Evolutionary conservation across 1,140 invertebrate genomes (phyloP).

Genomic region (Tetramorium alpestre): DNA sequence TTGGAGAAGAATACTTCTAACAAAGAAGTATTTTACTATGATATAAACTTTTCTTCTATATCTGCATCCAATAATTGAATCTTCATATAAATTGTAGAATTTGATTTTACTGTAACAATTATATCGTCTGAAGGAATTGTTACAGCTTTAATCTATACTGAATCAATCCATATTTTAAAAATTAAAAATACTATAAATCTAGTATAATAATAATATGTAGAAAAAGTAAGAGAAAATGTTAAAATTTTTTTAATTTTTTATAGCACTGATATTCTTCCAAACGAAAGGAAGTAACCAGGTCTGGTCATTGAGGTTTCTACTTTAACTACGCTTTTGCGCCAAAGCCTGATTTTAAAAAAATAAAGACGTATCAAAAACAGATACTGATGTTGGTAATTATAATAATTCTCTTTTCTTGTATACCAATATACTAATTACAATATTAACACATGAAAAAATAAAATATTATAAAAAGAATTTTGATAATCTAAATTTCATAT

Average conservation of each 20-base stretch:
- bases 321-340: neutral
- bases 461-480: neutral
- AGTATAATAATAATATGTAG: neutral
- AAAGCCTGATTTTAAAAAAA: neutral
- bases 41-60: neutral
- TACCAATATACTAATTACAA: neutral
- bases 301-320: neutral
- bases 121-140: too few relatives aligned
- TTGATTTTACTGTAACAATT: neutral
- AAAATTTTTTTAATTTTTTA: neutral
- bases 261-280: neutral
- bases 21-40: neutral
- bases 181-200: neutral
- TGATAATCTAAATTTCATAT: neutral
- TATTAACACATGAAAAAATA: neutral
- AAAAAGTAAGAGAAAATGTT: neutral
- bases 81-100: neutral
- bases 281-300: neutral
- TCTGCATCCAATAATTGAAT: neutral
- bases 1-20: neutral
- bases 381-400: too few relatives aligned
- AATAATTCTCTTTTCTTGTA: neutral
- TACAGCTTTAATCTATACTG: neutral
- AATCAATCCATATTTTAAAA: neutral
- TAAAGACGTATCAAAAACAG: neutral